Conservation (phyloP, 2,797 vertebrate species). For the Hirundo rustica region DNA sequence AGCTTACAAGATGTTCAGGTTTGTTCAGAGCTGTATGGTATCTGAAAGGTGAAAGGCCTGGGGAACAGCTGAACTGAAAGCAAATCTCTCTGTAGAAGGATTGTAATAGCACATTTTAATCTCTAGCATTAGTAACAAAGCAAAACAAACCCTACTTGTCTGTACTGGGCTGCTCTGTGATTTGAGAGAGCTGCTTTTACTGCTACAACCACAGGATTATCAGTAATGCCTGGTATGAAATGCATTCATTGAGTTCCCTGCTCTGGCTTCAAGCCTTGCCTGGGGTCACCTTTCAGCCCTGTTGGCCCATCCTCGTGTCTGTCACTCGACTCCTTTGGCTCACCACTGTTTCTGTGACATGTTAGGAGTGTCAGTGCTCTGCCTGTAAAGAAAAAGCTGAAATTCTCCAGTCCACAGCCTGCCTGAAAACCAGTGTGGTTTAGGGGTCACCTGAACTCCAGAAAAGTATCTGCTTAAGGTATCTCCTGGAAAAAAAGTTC, state of each 20-base stretch:
- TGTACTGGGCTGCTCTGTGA: not conserved
- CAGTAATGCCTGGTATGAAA: constrained; percentile 40
- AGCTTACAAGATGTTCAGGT: not conserved
- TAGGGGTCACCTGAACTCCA: not conserved
- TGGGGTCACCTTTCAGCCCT: constrained; percentile 15
- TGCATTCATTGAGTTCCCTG: not conserved
- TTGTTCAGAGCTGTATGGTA: not conserved
- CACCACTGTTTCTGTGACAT: not conserved
- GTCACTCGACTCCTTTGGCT: not conserved
- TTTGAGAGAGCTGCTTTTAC: constrained; percentile 20
- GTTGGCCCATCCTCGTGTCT: not conserved
- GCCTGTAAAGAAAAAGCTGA: not conserved
- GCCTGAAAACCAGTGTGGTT: not conserved
- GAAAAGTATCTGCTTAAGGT: not conserved
- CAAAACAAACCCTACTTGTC: constrained; percentile 42
- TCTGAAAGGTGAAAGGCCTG: not conserved
- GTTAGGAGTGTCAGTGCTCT: not conserved
- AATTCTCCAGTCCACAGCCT: not conserved
- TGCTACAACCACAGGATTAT: constrained; percentile 37
- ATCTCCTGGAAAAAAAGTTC: not conserved
- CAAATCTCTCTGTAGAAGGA: constrained; percentile 21
- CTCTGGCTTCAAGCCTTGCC: constrained; percentile 27
- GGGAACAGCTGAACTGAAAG: not conserved
- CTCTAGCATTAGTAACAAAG: constrained; percentile 37
- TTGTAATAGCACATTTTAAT: constrained; percentile 40